phyloP scores from a whole-genome alignment of 2,113 vertebrate species.

The Hippolais icterina region DNA sequence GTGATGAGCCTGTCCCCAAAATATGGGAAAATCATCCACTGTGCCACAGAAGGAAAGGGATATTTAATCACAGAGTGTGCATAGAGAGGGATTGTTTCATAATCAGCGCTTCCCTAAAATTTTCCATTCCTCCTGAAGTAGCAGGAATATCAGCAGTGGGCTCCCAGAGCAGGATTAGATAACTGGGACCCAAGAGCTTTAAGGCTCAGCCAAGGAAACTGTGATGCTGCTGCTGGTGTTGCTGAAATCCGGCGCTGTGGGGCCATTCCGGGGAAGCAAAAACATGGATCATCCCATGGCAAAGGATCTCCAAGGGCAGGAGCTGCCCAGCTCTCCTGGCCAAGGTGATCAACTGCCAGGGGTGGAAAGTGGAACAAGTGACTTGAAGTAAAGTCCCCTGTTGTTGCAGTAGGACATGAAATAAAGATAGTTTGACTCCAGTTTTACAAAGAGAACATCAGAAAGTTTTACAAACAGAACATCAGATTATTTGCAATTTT shows the following conservation, averaged over 20 bases:
- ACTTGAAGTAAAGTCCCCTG: neutral
- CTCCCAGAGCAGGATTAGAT: neutral
- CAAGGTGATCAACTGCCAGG: neutral
- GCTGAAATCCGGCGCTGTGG: rapidly evolving
- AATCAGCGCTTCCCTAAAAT: neutral
- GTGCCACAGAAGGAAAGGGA: neutral
- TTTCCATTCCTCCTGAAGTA: neutral
- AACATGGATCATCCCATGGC: rapidly evolving
- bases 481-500: no score
- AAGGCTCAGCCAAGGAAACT: neutral
- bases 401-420: no score
- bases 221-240: neutral
- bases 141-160: neutral
- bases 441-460: no score
- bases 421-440: no score
- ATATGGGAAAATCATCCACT: neutral
- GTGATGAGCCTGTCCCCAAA: neutral
- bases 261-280: neutral
- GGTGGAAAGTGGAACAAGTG: neutral
- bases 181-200: neutral
- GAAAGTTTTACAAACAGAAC: no score
- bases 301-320: neutral
- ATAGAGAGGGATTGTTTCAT: neutral
- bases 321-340: neutral
- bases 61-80: rapidly evolving